Percentiles rank a stretch among this genome's conserved stretches.
Conservation (phyloP, 2,113 vertebrate species). For the Pholis gunnellus region DNA sequence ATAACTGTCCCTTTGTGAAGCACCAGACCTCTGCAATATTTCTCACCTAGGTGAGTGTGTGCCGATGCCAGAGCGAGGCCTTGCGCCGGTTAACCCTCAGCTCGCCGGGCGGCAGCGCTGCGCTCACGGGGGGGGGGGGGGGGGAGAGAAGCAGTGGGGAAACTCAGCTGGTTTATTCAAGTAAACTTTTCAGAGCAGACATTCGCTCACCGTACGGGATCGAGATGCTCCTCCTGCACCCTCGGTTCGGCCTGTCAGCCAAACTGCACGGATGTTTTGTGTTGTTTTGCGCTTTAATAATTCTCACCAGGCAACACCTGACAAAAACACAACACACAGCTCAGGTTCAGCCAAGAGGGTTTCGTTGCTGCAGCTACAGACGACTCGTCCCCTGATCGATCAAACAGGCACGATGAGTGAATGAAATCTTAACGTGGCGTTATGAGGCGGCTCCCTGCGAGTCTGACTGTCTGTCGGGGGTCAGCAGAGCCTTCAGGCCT, state of each 20-base stretch:
- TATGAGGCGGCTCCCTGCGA: constrained; percentile 34
- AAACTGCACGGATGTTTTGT: not conserved
- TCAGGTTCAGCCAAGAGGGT: constrained; percentile 5
- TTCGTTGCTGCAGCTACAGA: constrained; percentile 28
- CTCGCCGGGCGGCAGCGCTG: constrained; percentile 22
- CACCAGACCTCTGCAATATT: constrained; percentile 87
- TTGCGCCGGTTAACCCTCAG: constrained; percentile 74
- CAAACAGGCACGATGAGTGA: not conserved
- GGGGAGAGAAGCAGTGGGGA: constrained; percentile 28
- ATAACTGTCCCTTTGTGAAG: constrained; percentile 87
- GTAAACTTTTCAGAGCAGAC: constrained; percentile 66
- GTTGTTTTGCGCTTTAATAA: constrained; percentile 3
- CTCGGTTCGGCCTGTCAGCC: constrained; percentile 7
- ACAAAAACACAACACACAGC: constrained; percentile 5
- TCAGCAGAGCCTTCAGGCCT: constrained; percentile 31
- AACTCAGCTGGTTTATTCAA: constrained; percentile 49
- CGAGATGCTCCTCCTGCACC: constrained; percentile 20
- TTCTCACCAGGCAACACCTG: constrained; percentile 18
- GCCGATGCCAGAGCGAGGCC: constrained; percentile 71
- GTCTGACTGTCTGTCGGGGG: constrained; percentile 11
- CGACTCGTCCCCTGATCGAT: constrained; percentile 11
- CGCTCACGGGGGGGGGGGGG: no score
- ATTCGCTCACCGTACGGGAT: constrained; percentile 55
- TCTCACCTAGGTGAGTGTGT: constrained; percentile 84
- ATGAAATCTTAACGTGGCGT: constrained; percentile 2